Conservation (phyloP, 2,113 vertebrate species). For the Salminus brasiliensis region DNA sequence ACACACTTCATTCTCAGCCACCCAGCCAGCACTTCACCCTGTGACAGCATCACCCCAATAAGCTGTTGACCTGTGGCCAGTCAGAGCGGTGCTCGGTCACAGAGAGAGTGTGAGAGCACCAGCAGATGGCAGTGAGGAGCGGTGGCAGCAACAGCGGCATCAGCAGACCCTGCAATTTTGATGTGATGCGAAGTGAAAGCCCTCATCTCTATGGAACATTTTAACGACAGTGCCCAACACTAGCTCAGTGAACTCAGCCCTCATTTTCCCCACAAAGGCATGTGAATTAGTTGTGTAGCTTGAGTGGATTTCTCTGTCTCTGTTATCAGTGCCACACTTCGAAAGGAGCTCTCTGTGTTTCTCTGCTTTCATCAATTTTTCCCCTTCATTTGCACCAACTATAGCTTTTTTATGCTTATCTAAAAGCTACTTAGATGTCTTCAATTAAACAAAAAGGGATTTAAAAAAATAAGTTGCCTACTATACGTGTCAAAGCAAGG, state of each 20-base stretch:
- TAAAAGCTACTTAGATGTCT: background rate
- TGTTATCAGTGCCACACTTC: background rate
- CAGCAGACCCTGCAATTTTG: conserved; percentile 21
- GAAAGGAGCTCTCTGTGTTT: background rate
- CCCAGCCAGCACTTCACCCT: background rate
- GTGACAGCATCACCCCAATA: background rate
- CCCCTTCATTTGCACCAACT: conserved; percentile 11
- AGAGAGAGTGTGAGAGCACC: background rate
- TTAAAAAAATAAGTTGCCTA: too few relatives aligned
- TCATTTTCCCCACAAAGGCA: conserved; percentile 6
- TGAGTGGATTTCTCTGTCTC: conserved; percentile 27
- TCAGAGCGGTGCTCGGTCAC: background rate
- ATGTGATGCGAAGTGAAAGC: conserved; percentile 43
- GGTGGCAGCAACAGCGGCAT: background rate
- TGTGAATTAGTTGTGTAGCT: conserved; percentile 10
- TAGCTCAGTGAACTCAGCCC: conserved; percentile 8
- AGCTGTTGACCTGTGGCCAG: conserved; percentile 4
- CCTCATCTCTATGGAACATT: conserved; percentile 46
- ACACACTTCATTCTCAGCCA: background rate
- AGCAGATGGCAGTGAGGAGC: conserved; percentile 47
- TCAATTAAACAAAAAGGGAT: background rate
- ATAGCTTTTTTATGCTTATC: background rate
- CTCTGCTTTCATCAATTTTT: background rate
- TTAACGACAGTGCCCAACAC: conserved; percentile 48
- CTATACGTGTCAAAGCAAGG: background rate